Base-by-base conservation (phyloP, 2,113 vertebrate species). In the Lycocorax pyrrhopterus region DNA sequence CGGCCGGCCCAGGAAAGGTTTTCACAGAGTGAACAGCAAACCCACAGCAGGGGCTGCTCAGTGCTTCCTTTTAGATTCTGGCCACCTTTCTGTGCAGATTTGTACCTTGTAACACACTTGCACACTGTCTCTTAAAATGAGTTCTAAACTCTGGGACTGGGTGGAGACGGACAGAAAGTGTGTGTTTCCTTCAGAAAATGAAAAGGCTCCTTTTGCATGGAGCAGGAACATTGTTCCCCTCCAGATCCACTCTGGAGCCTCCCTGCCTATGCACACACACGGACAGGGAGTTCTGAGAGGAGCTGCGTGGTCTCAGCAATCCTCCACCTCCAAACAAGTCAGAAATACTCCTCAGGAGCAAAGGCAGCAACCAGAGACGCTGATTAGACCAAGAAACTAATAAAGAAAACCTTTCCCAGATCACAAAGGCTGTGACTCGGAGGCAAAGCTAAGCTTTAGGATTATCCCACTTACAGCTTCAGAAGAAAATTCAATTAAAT, bases 401-500 rank as follows among this genome's bases (percentile, higher is more conserved):
- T 88, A 83, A 71, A 66, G 80, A 41, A n/a, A 78, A 78, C 66
- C 59, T 91, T 81, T 67, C 64, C 32, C 73, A 82, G 85, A 72
- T 68, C 77, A 79, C 81, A 90, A 49, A 89, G 87, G 80, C 73
- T 69, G 81, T 79, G 77, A 82, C 84, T 94, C 56, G 22, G 51
- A 86, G 74, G 66, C 33, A 74, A 78, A 69, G 67, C 68, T 66
- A 63, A 89, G 58, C 66, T 91, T 66, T 29, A 66, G 73, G 84
- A 82, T 93, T 95, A 94, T 91, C 92, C 69, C 69, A 92, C 58
- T 92, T 92, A 78, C 12, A 89, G 88, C 63, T 85, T 51, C 63
- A 59, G 55, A 58, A 78, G 80, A 81, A 93, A 94, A 94, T 84
- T 68, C 68, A 91, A 87, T 89, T 94, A 92, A 87, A 53, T 63